Percentiles rank a stretch among this genome's conserved stretches.
These are phyloP conservation scores for Anticlea derivata DNA, from an alignment of 2,888 invertebrate species.

Conservation along the genomic window DNA sequence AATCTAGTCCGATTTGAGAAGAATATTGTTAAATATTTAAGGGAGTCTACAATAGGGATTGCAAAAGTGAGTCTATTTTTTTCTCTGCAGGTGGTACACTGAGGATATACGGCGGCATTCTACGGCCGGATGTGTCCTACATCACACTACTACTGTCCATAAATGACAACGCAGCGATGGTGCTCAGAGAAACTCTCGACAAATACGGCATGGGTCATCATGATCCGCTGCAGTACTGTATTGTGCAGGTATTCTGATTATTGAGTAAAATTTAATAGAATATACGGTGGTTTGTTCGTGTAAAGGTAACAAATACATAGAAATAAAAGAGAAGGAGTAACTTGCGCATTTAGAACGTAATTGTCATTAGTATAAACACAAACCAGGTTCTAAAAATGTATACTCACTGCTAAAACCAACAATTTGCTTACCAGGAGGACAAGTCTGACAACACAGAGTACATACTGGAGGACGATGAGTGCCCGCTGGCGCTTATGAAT, in stretches of 20 bases:
- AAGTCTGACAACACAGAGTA: conserved; percentile 92
- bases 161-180: conserved; percentile 95
- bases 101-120: conserved; percentile 97
- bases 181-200: conserved; percentile 97
- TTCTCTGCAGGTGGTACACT: conserved; percentile 88
- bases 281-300: too few species aligned
- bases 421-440: conserved; percentile 76
- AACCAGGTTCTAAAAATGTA: background rate
- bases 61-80: background rate
- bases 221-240: conserved; percentile 95
- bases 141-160: conserved; percentile 97
- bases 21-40: too few species aligned
- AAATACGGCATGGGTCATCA: conserved; percentile 97
- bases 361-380: too few species aligned
- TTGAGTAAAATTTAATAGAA: too few species aligned
- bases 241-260: conserved; percentile 91
- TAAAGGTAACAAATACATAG: too few species aligned
- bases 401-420: too few species aligned
- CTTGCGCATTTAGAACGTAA: too few species aligned
- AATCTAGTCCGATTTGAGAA: too few species aligned
- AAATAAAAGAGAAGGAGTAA: too few species aligned
- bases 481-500: conserved; percentile 97
- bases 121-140: conserved; percentile 98
- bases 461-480: conserved; percentile 98
- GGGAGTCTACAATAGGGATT: too few species aligned